Conservation (phyloP, 1,140 invertebrate genomes). For the Polypedilum vanderplanki region DNA sequence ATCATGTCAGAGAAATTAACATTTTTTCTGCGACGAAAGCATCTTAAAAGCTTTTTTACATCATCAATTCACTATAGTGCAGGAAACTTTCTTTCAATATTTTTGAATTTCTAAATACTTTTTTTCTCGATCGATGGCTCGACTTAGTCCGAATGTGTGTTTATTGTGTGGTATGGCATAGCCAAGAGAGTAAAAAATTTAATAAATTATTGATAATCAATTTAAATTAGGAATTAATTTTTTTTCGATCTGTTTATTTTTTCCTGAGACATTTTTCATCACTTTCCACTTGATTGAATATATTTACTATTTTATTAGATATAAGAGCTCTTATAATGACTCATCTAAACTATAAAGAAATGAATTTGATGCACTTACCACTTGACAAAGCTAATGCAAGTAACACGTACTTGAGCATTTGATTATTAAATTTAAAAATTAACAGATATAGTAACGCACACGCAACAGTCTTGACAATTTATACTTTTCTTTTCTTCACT, state of each 20-base stretch:
- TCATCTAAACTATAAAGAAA: background rate
- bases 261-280: background rate
- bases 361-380: background rate
- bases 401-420: background rate
- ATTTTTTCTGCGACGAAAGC: background rate
- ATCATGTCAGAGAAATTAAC: background rate
- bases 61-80: background rate
- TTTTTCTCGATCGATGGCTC: background rate
- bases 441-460: no score
- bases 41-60: slow-evolving; percentile 6
- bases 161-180: background rate
- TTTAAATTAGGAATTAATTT: background rate
- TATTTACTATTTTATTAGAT: no score
- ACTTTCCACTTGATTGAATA: background rate
- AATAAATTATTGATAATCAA: slow-evolving; percentile 20
- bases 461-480: background rate
- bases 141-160: background rate
- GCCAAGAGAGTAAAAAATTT: background rate
- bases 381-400: background rate
- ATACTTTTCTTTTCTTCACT: no score
- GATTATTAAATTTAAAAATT: no score
- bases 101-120: slow-evolving; percentile 15
- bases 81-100: slow-evolving; percentile 13
- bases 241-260: background rate
- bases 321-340: background rate